Conservation (phyloP, 2,797 vertebrate genomes). For the Malacoraja senta region DNA sequence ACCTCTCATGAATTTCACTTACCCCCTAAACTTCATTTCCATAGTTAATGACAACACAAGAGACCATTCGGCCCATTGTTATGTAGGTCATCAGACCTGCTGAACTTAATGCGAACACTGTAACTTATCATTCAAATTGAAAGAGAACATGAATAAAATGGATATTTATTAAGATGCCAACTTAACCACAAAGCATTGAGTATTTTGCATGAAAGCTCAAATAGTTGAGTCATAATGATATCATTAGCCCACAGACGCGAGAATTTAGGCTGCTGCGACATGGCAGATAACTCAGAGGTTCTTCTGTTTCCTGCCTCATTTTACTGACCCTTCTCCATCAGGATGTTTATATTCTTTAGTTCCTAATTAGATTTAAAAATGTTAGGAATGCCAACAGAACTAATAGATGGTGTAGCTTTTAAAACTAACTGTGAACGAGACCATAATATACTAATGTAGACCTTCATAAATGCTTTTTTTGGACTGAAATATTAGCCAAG, state of each 20-base stretch:
- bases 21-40: not conserved
- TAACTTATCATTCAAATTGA: not conserved
- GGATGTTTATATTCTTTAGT: not conserved
- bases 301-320: not conserved
- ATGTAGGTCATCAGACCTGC: not conserved
- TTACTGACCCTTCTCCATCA: not conserved
- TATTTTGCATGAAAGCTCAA: conserved; percentile 6
- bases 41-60: not conserved
- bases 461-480: not conserved
- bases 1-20: no score
- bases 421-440: not conserved
- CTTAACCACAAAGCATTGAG: not conserved
- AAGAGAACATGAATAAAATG: not conserved
- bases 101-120: not conserved
- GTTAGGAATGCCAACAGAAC: not conserved
- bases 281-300: not conserved
- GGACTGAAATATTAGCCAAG: not conserved
- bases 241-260: not conserved
- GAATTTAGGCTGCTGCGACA: not conserved
- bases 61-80: not conserved
- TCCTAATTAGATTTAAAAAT: not conserved
- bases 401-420: not conserved
- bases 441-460: not conserved
- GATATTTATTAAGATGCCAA: not conserved
- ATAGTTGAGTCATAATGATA: conserved; percentile 18